phyloP scores from a whole-genome alignment of 2,113 vertebrate species.

The Leptodactylus fuscus region DNA sequence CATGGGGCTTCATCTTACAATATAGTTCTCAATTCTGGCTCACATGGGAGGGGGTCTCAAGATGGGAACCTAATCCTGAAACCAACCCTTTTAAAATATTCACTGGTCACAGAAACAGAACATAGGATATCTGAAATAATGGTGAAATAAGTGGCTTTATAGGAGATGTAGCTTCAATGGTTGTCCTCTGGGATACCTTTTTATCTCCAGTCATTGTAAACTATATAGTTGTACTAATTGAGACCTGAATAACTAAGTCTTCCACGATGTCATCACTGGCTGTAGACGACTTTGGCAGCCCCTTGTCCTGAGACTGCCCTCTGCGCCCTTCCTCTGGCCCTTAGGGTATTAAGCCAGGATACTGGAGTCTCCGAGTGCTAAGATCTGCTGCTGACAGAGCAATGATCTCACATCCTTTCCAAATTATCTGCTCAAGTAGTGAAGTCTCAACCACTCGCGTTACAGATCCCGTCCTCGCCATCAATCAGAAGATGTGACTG shows the following conservation, averaged over 20 bases:
- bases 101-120: too few species aligned
- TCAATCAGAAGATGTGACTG: conserved; percentile 27
- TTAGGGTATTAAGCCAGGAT: background rate
- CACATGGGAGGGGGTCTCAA: too few species aligned
- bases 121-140: background rate
- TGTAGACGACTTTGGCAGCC: too few species aligned
- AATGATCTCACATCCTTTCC: background rate
- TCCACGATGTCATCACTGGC: background rate
- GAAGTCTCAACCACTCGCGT: background rate
- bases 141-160: background rate
- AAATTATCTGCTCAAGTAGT: background rate
- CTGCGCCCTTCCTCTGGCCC: background rate
- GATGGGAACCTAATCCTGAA: too few species aligned
- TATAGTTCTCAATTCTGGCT: too few species aligned
- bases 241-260: too few species aligned
- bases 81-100: too few species aligned
- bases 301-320: background rate
- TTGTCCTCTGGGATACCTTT: background rate
- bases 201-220: background rate
- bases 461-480: background rate
- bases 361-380: background rate
- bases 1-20: too few species aligned
- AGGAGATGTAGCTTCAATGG: background rate
- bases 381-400: conserved; percentile 30
- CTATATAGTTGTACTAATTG: background rate